Conservation (phyloP, 2,888 invertebrate species). For the Macrophya alboannulata region DNA sequence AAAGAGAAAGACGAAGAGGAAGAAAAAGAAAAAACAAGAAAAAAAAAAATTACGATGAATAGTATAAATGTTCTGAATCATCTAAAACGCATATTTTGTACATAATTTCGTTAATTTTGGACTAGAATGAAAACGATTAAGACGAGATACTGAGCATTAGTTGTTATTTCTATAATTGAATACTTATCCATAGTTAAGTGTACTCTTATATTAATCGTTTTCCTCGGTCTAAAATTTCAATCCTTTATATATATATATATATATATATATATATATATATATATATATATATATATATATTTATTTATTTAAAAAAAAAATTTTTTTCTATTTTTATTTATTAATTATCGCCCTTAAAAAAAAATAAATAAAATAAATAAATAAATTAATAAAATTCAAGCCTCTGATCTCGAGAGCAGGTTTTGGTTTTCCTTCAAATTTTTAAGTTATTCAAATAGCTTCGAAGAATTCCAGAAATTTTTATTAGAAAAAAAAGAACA, state of each 20-base stretch:
- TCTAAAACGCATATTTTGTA: conserved; percentile 71
- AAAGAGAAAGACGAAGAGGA: conserved; percentile 72
- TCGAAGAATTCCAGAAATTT: not conserved
- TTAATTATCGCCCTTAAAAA: not conserved
- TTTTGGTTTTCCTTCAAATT: not conserved
- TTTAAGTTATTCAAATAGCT: not conserved
- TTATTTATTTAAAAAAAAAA: no score
- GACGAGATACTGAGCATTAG: conserved; percentile 45
- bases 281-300: no score
- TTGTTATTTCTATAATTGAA: not conserved
- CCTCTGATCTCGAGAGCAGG: not conserved
- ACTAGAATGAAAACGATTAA: conserved; percentile 68
- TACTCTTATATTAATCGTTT: conserved; percentile 26
- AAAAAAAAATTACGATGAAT: conserved; percentile 64
- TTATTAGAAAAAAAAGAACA: no score
- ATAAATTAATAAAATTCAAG: not conserved
- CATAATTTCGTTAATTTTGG: conserved; percentile 76
- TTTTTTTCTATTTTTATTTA: no score
- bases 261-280: no score
- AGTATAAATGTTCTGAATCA: conserved; percentile 77
- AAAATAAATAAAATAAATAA: no score
- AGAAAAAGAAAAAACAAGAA: not conserved
- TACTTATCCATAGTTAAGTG: not conserved
- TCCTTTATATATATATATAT: no score
- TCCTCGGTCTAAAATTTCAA: not conserved